These are phyloP conservation scores for Arvicola amphibius DNA, from an alignment of 2,797 vertebrate species.

Conservation along the genomic window DNA sequence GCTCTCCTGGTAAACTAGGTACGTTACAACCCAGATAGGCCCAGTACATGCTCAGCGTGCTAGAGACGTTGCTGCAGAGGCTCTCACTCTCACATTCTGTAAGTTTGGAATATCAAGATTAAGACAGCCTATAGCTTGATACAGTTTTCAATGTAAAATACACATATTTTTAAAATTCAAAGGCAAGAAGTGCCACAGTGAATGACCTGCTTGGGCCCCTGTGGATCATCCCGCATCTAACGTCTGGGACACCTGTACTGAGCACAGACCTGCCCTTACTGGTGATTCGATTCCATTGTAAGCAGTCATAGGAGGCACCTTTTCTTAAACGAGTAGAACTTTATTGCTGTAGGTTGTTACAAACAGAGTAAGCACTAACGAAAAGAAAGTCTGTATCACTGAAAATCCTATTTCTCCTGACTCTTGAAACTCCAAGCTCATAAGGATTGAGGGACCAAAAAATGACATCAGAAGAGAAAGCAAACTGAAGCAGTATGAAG, in stretches of 20 bases:
- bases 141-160: constrained; percentile 42
- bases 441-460: background rate
- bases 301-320: background rate
- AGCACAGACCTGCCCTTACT: background rate
- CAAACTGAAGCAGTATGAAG: background rate
- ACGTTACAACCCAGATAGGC: background rate
- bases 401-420: constrained; percentile 22
- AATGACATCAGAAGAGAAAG: background rate
- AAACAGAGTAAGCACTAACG: background rate
- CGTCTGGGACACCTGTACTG: background rate
- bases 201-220: background rate
- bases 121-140: background rate
- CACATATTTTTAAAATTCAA: background rate
- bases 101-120: constrained; percentile 41
- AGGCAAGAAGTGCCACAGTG: background rate
- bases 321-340: constrained; percentile 26
- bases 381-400: background rate
- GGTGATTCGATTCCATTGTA: background rate
- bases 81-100: background rate
- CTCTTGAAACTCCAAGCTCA: background rate
- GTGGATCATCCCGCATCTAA: no score
- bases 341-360: constrained; percentile 43
- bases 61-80: background rate
- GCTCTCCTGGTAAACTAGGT: background rate
- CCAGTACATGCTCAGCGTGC: background rate